These are phyloP conservation scores for Morpho achilles DNA, from an alignment of 2,888 invertebrate species.

Conservation along the genomic window DNA sequence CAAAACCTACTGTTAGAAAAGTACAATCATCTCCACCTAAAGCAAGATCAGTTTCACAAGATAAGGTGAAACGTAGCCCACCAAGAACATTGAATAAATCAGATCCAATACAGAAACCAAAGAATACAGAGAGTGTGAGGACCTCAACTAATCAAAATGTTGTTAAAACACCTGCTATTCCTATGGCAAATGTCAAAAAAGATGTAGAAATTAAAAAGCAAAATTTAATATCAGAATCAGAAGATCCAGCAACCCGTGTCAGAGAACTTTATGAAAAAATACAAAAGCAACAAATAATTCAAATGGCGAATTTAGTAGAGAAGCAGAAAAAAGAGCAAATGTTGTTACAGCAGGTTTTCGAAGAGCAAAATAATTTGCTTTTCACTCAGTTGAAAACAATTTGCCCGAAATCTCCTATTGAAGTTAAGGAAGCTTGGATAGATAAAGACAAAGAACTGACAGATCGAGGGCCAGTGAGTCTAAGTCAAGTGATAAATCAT, in stretches of 20 bases:
- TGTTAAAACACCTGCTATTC: slow-evolving; percentile 32
- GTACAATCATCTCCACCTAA: slow-evolving; percentile 33
- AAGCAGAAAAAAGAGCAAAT: slow-evolving; percentile 83
- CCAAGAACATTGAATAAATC: slow-evolving; percentile 42
- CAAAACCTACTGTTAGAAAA: slow-evolving; percentile 32
- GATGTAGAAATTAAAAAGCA: slow-evolving; percentile 18
- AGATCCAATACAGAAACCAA: slow-evolving; percentile 41
- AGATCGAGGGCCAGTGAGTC: slow-evolving; percentile 60
- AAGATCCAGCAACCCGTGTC: slow-evolving; percentile 58
- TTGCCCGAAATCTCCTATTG: slow-evolving; percentile 56
- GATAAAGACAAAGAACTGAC: slow-evolving; percentile 39
- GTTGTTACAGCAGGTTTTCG: slow-evolving; percentile 81
- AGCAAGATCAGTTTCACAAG: slow-evolving; percentile 37
- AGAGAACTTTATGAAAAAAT: slow-evolving; percentile 71
- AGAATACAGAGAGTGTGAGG: slow-evolving; percentile 36
- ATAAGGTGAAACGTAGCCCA: slow-evolving; percentile 36
- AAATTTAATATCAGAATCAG: slow-evolving; percentile 40
- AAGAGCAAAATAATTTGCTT: slow-evolving; percentile 81
- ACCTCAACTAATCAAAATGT: slow-evolving; percentile 34
- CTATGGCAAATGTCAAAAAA: slow-evolving; percentile 10
- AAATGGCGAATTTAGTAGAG: slow-evolving; percentile 80
- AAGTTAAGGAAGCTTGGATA: slow-evolving; percentile 60
- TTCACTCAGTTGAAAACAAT: slow-evolving; percentile 70
- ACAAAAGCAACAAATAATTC: slow-evolving; percentile 81
- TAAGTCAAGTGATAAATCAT: slow-evolving; percentile 62